Percentiles rank a stretch among this genome's conserved stretches.
Evolutionary conservation across 2,113 vertebrate genomes (phyloP).

Genomic region (Leptocoma aspasia): DNA sequence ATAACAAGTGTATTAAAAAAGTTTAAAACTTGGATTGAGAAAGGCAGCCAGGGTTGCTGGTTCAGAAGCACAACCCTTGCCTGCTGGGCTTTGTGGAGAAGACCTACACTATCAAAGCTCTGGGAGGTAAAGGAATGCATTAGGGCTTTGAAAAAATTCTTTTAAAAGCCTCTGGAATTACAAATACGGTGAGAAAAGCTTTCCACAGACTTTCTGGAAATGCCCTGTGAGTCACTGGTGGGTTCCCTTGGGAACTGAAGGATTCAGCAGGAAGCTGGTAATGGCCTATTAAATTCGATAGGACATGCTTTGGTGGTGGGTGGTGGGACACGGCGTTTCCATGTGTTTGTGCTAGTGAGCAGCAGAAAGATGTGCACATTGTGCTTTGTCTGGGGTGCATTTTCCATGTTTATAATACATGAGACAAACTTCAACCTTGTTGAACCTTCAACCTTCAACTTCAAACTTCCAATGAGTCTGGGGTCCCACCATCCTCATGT

Average conservation of each 20-base stretch:
- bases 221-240: not conserved
- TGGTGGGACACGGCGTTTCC: not conserved
- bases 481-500: not conserved
- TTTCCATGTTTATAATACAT: not conserved
- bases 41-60: not conserved
- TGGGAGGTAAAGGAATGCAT: not conserved
- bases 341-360: not conserved
- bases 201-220: not conserved
- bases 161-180: constrained; percentile 6
- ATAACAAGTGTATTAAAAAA: not conserved
- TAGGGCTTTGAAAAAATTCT: not conserved
- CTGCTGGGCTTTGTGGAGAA: not conserved
- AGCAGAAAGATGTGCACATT: not conserved
- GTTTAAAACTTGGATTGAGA: not conserved
- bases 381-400: not conserved
- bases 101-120: not conserved
- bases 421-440: not conserved
- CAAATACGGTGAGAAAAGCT: not conserved
- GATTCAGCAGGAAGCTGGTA: not conserved
- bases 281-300: not conserved
- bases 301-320: not conserved
- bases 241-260: not conserved
- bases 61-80: not conserved
- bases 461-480: not conserved
- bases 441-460: too few relatives aligned